phyloP scores from a whole-genome alignment of 2,888 invertebrate genomes.

The Hoplodrina blanda region DNA sequence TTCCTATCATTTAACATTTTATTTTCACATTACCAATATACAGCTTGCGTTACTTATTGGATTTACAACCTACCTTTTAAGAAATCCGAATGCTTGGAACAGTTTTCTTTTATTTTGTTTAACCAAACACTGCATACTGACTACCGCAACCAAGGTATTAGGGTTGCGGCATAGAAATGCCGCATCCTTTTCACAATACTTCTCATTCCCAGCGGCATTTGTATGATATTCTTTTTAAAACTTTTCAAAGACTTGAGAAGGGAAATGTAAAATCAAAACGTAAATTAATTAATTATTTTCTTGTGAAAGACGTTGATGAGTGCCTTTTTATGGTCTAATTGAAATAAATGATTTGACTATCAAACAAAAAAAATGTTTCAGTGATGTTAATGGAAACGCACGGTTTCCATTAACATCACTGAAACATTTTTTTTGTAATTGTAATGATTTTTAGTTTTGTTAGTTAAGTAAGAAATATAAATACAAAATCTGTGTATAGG shows the following conservation, averaged over 20 bases:
- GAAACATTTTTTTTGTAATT: no score
- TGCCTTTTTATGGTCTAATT: no score
- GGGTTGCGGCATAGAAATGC: no score
- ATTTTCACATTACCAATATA: neutral
- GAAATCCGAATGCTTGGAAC: neutral
- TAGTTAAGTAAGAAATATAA: no score
- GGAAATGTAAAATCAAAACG: slow-evolving; percentile 18
- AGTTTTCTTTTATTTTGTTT: neutral
- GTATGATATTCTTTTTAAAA: slow-evolving; percentile 20
- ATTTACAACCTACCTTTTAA: neutral
- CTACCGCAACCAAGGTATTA: slow-evolving; percentile 14
- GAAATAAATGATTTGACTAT: no score
- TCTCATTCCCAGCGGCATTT: slow-evolving; percentile 11
- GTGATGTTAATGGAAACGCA: no score
- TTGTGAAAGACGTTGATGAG: no score
- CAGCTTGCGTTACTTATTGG: neutral
- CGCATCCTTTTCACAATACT: neutral
- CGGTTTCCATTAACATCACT: no score
- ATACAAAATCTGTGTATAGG: no score
- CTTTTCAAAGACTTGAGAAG: slow-evolving; percentile 18
- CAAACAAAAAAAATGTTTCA: no score
- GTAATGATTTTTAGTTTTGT: no score
- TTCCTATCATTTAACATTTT: neutral
- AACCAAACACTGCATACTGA: neutral
- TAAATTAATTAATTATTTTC: slow-evolving; percentile 1